phyloP scores from a whole-genome alignment of 2,797 vertebrate genomes.

The Luscinia megarhynchos region DNA sequence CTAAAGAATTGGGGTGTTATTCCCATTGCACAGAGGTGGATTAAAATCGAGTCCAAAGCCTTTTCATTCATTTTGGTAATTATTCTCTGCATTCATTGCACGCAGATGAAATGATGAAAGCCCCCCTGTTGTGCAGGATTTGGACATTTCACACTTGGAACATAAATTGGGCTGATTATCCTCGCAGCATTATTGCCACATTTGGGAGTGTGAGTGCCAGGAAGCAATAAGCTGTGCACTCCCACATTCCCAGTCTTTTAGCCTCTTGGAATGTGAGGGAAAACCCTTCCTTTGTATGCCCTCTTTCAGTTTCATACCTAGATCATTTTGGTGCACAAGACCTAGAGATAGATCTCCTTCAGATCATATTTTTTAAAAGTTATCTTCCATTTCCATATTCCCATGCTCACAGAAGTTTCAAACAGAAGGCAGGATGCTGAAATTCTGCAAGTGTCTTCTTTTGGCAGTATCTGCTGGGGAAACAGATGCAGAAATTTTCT shows the following conservation, averaged over 20 bases:
- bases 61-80: constrained; percentile 59
- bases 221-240: constrained; percentile 24
- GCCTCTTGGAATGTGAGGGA: not conserved
- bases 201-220: constrained; percentile 15
- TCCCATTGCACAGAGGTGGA: constrained; percentile 54
- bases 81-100: constrained; percentile 55
- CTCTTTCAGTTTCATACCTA: not conserved
- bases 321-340: not conserved
- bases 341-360: not conserved
- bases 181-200: constrained; percentile 19
- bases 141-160: constrained; percentile 66
- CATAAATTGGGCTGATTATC: constrained; percentile 60
- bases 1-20: constrained; percentile 60
- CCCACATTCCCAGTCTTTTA: constrained; percentile 9
- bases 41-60: constrained; percentile 52
- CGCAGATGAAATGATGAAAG: constrained; percentile 65
- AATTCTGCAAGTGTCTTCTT: not conserved
- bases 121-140: constrained; percentile 24
- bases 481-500: not conserved
- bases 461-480: not conserved
- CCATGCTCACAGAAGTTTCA: not conserved
- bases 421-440: not conserved
- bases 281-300: not conserved
- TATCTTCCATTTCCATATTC: not conserved
- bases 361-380: not conserved